Evolutionary conservation across 2,888 invertebrate genomes (phyloP), one percentile per base, ranked within the genome.

Genomic region (Ophonus ardosiacus): DNA sequence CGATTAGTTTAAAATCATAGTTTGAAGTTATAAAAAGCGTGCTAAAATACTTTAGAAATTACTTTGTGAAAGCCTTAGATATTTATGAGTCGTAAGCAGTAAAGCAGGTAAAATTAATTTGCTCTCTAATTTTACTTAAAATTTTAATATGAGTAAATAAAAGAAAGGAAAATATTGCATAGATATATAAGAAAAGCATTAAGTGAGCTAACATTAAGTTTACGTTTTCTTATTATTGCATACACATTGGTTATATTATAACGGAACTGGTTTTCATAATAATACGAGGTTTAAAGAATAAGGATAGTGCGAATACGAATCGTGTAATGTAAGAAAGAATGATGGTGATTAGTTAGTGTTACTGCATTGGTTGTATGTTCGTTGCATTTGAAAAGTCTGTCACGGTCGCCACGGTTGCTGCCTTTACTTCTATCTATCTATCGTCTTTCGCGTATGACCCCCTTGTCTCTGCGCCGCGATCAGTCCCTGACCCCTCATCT

Each of bases 21-120:
- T 59, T 76, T 76, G 40, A 74, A 38, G 82, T 74, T 57, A 76
- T 83, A 76, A 83, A 83, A 83, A 83, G 76, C 83, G 76, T 83
- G 74, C 61, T 74, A 82, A 83, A 83, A 83, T 83, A 43, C 74
- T 83, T 83, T 83, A 74, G 74, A 74, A 83, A 83, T 74, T 82
- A 38, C 82, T 68, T 81, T 51, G 81, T 83, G 83, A 83, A 83
- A 83, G 83, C 74, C 38, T 31, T 43, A 10, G n/a, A 57, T 78
- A 57, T 21, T 38, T 31, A 56, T 56, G 13, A 78, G 38, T 78
- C 78, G 57, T 21, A 51, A 13, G 13, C 40, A 51, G 15, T 56
- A 40, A 76, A 38, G 24, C 10, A 18, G 21, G 68, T 68, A 43
- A 43, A 71, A 71, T 71, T 38, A 71, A 40, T 18, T 61, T 68